Evolutionary conservation across 1,140 invertebrate species (phyloP), one percentile per base, ranked within the genome.

Genomic region (Trichomalopsis sarcophagae): DNA sequence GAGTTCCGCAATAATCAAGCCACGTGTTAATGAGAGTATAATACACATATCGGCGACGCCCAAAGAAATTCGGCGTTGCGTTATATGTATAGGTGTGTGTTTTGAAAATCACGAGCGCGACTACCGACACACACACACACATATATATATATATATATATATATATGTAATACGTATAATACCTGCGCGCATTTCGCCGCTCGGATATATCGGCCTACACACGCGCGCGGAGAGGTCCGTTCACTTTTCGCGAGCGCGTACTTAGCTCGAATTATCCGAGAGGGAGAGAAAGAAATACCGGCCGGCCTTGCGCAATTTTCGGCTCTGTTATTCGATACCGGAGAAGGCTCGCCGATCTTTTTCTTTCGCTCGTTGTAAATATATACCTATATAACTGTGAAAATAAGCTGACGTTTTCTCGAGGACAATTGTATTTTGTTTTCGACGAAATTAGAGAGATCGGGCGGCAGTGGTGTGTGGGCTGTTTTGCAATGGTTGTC

Each of bases 101-200:
- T 81, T 71, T 40, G 47, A 73, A 81, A 81, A 81, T 50, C 23
- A 40, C 40, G 44, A 62, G 44, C 17, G 47, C n/a, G 55, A 82
- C 21, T 30, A 2, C 36, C 30, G 36, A 75, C 36, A 36, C 30
- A 44, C 21, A n/a, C n/a, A n/a, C n/a, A n/a, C n/a, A n/a, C n/a
- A n/a, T n/a, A n/a, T n/a, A n/a, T n/a, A n/a, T n/a, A n/a, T n/a
- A n/a, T n/a, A n/a, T n/a, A n/a, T n/a, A n/a, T n/a, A n/a, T n/a
- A n/a, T n/a, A n/a, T n/a, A n/a, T n/a, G n/a, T n/a, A n/a, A n/a
- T n/a, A n/a, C n/a, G 44, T 75, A 21, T 75, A 30, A 36, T 77
- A 23, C 7, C 10, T 21, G 2, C 0, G 50, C 68, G 77, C 10
- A 40, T 87, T 87, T 84, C 85, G 87, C 83, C 89, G 89, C 78